Conservation (phyloP, 1,140 invertebrate species). For the Trichonephila clavata region DNA sequence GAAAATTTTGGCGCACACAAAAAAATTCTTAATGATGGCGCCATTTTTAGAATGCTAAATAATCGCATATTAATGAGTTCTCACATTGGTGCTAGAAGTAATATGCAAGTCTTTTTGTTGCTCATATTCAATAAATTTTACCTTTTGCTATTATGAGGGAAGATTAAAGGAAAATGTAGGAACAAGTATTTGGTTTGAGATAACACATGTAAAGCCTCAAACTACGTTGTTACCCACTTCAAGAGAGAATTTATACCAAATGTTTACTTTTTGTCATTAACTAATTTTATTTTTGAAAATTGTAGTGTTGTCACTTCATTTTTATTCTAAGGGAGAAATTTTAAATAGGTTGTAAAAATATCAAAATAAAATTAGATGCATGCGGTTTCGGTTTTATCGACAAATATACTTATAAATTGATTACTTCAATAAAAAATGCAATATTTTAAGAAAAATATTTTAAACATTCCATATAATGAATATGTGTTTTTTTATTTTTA, state of each 20-base stretch:
- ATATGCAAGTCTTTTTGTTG: not conserved
- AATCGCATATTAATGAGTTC: constrained; percentile 45
- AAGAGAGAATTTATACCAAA: not conserved
- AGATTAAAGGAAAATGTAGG: not conserved
- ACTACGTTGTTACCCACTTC: not conserved
- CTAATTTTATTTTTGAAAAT: no score
- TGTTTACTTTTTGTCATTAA: not conserved
- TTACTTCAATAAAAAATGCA: no score
- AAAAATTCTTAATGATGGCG: constrained; percentile 51
- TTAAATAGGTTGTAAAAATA: no score
- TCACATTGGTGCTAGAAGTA: not conserved
- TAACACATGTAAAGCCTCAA: not conserved
- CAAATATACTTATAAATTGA: no score
- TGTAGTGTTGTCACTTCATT: no score
- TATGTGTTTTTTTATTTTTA: no score
- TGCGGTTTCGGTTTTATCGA: no score
- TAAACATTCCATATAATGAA: no score
- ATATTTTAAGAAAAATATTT: no score
- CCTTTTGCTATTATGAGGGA: not conserved
- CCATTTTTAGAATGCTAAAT: constrained; percentile 62
- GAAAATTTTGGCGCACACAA: constrained; percentile 14
- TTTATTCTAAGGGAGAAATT: no score
- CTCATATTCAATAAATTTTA: constrained; percentile 23
- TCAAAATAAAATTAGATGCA: no score
- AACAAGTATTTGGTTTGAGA: not conserved